These are phyloP conservation scores for Notechis scutatus DNA, from an alignment of 2,113 vertebrate species.

Conservation along the genomic window DNA sequence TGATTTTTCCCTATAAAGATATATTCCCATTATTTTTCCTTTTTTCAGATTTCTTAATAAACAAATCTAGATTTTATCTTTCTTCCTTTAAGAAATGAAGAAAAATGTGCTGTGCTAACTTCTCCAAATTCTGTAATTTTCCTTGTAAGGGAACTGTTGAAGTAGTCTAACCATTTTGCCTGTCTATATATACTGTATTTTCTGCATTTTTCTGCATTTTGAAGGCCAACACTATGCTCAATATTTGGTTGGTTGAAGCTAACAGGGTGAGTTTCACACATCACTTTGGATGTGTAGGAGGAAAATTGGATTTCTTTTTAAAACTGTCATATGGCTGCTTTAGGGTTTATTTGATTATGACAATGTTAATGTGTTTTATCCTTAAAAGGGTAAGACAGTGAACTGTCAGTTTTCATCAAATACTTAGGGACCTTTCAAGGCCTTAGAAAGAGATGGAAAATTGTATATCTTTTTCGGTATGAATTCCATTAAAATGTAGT, in stretches of 20 bases:
- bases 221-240: neutral
- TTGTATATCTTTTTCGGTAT: neutral
- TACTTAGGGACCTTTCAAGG: neutral
- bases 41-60: neutral
- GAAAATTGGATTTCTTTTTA: neutral
- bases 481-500: neutral
- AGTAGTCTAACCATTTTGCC: neutral
- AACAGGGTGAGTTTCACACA: neutral
- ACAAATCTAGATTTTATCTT: neutral
- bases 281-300: neutral
- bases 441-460: neutral
- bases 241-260: neutral
- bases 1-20: neutral
- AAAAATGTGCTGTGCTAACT: neutral
- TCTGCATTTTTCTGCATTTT: neutral
- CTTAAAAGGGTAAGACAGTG: neutral
- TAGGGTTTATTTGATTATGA: neutral
- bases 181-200: neutral
- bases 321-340: neutral
- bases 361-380: neutral
- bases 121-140: neutral
- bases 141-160: neutral
- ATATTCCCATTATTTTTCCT: neutral
- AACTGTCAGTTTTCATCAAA: neutral
- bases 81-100: neutral